These are phyloP conservation scores for Dryoscopus gambensis DNA, from an alignment of 2,113 vertebrate genomes.

Conservation along the genomic window DNA sequence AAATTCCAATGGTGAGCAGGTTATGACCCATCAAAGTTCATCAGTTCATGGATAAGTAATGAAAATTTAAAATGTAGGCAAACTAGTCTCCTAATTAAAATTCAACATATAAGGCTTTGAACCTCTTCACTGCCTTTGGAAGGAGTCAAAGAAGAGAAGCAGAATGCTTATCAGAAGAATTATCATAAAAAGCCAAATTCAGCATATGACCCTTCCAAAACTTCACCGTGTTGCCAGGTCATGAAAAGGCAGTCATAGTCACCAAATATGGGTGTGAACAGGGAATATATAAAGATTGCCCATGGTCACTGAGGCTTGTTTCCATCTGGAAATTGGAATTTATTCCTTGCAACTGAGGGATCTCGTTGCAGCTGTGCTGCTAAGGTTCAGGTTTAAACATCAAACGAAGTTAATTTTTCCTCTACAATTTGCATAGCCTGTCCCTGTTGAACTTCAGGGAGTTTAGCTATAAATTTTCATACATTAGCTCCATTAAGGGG, in stretches of 20 bases:
- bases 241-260: background rate
- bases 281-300: background rate
- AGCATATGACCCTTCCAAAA: background rate
- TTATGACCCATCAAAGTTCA: slow-evolving; percentile 48
- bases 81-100: slow-evolving; percentile 69
- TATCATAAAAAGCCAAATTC: slow-evolving; percentile 50
- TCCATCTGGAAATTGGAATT: background rate
- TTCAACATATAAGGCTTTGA: slow-evolving; percentile 66
- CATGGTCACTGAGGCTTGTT: background rate
- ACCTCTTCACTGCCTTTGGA: slow-evolving; percentile 64
- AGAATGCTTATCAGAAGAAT: slow-evolving; percentile 51
- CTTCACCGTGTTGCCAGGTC: background rate
- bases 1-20: background rate
- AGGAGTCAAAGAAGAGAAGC: slow-evolving; percentile 61
- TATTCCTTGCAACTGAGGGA: background rate
- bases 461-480: background rate
- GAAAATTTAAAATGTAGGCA: slow-evolving; percentile 71
- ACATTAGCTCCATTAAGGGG: background rate
- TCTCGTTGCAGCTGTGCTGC: background rate
- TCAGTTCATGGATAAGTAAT: slow-evolving; percentile 49
- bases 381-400: background rate
- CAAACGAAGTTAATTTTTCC: background rate
- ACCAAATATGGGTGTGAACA: background rate
- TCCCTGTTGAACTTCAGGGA: background rate
- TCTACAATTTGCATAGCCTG: background rate